Evolutionary conservation across 2,797 vertebrate species (phyloP).

Genomic region (Urosaurus nigricauda): DNA sequence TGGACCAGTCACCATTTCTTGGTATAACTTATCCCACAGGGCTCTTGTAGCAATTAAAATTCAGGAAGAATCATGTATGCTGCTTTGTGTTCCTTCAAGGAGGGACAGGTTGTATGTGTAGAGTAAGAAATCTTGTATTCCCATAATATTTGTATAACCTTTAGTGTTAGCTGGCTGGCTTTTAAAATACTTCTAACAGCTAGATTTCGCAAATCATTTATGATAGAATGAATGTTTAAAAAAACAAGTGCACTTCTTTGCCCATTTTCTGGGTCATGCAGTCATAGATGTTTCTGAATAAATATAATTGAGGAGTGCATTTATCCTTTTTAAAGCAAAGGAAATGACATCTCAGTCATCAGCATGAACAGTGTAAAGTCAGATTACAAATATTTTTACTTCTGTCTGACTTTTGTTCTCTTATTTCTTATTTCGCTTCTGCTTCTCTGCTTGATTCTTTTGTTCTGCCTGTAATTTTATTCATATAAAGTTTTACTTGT

Average conservation of each 20-base stretch:
- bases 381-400: background rate
- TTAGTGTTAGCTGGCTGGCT: background rate
- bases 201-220: background rate
- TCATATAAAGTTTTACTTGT: background rate
- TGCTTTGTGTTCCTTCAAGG: background rate
- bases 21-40: background rate
- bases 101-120: background rate
- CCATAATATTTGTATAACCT: background rate
- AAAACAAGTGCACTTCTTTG: constrained; percentile 5
- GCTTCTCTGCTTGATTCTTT: background rate
- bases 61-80: background rate
- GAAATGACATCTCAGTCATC: background rate
- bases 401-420: background rate
- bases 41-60: background rate
- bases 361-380: background rate
- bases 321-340: constrained; percentile 1
- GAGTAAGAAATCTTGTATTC: background rate
- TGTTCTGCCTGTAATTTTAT: background rate
- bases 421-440: constrained; percentile 7
- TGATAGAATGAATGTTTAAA: background rate
- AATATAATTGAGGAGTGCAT: background rate
- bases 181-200: background rate
- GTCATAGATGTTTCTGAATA: background rate
- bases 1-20: background rate
- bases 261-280: background rate